Evolutionary conservation across 2,888 invertebrate genomes (phyloP), one percentile per base, ranked within the genome.

Genomic region (Drosophila formosana): DNA sequence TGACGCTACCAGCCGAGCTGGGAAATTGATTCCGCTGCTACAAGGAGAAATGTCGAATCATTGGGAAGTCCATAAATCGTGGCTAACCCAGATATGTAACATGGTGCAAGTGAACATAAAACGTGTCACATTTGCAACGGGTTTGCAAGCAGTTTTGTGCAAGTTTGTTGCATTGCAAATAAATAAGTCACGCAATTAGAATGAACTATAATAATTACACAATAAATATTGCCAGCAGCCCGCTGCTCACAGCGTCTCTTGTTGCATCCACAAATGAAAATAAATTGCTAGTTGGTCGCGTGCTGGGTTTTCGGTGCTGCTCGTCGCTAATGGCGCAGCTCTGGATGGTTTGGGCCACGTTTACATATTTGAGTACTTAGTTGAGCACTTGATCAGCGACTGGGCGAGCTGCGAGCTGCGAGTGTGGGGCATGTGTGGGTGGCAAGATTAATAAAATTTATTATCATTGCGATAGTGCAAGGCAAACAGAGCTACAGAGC

Each of bases 361-460:
- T 81, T 75, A 82, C 75, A 78, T 78, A 71, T 66, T 71, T 67
- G 67, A 67, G 71, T 57, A 74, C 66, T 74, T 67, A 67, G 74
- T 70, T 76, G 79, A 71, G 75, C 68, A 81, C 78, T 81, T 83
- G 82, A 82, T 84, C 78, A 80, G 79, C 66, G 69, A 57, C 66
- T 41, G 39, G 18, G 39, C 39, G 18, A 41, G 39, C 13, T 18
- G 18, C 18, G 18, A 18, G 18, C 18, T 18, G 6, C 28, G 32
- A 13, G 13, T 30, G 13, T 13, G 25, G 41, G 56, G n/a, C 26
- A 18, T 37, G 28, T 43, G 45, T 37, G 47, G 13, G 41, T 28
- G 23, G 85, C 69, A 45, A 82, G 85, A 85, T 85, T 85, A 85
- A 85, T 85, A 85, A 79, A 88, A 85, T 85, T 88, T 85, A 85